These are phyloP conservation scores for Eilema sororculum DNA, from an alignment of 2,888 invertebrate genomes.

Conservation along the genomic window DNA sequence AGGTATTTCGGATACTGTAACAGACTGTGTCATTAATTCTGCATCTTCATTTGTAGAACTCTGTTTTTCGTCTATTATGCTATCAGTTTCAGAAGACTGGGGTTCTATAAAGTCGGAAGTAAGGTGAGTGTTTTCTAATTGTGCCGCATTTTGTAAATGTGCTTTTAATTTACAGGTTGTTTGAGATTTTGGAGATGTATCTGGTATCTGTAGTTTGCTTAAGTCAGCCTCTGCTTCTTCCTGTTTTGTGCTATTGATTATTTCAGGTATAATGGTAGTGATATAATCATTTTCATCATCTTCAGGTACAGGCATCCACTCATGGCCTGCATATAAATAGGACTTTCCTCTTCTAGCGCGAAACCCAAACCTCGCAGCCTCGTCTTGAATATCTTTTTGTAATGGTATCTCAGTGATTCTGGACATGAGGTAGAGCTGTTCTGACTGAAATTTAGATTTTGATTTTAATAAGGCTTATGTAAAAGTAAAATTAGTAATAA, in stretches of 20 bases:
- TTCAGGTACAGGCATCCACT: conserved; percentile 73
- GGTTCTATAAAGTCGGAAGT: not conserved
- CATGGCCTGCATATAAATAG: conserved; percentile 71
- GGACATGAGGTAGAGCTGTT: conserved; percentile 53
- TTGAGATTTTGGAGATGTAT: not conserved
- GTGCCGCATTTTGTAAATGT: not conserved
- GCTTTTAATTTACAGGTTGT: not conserved
- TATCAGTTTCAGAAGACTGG: not conserved
- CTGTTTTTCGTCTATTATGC: not conserved
- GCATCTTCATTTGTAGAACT: not conserved
- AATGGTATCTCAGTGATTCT: conserved; percentile 60
- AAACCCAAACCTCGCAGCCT: conserved; percentile 62
- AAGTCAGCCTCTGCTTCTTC: not conserved
- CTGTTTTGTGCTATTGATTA: not conserved
- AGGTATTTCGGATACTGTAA: not conserved
- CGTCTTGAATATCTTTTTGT: conserved; percentile 59
- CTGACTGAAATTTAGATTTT: conserved; percentile 47
- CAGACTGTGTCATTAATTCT: not conserved
- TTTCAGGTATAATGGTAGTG: not conserved
- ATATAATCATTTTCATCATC: conserved; percentile 49
- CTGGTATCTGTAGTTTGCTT: not conserved
- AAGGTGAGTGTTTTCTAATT: not conserved
- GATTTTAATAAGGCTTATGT: too few relatives aligned
- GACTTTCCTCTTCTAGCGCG: conserved; percentile 64
- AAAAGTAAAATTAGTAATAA: too few relatives aligned